These are phyloP conservation scores for Anas acuta DNA, from an alignment of 2,797 vertebrate genomes.

Conservation along the genomic window DNA sequence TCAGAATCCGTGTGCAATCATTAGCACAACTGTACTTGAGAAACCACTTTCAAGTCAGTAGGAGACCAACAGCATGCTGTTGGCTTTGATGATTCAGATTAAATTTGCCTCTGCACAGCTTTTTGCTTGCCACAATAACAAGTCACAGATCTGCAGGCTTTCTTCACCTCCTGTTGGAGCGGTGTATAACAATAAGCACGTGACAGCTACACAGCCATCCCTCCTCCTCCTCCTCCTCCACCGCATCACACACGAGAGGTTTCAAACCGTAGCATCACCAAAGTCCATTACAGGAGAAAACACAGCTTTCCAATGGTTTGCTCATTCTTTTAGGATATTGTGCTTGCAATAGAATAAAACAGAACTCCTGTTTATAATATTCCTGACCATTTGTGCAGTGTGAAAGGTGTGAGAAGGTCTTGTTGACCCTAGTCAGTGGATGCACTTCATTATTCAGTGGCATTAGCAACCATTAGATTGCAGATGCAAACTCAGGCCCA, in stretches of 20 bases:
- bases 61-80: background rate
- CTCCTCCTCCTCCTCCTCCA: background rate
- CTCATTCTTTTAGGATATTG: background rate
- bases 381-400: background rate
- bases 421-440: background rate
- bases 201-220: background rate
- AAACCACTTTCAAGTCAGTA: background rate
- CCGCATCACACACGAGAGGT: background rate
- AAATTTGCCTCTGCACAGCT: background rate
- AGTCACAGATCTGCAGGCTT: background rate
- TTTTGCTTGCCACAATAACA: background rate
- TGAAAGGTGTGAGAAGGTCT: background rate
- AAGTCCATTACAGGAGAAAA: background rate
- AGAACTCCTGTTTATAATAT: background rate
- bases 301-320: background rate
- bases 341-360: background rate
- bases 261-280: background rate
- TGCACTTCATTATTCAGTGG: background rate
- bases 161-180: background rate
- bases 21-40: background rate
- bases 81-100: background rate
- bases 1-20: background rate
- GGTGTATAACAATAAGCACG: background rate
- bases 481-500: background rate
- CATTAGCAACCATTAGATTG: fast-evolving